These are phyloP conservation scores for Polypterus senegalus DNA, from an alignment of 2,113 vertebrate genomes.

Conservation along the genomic window DNA sequence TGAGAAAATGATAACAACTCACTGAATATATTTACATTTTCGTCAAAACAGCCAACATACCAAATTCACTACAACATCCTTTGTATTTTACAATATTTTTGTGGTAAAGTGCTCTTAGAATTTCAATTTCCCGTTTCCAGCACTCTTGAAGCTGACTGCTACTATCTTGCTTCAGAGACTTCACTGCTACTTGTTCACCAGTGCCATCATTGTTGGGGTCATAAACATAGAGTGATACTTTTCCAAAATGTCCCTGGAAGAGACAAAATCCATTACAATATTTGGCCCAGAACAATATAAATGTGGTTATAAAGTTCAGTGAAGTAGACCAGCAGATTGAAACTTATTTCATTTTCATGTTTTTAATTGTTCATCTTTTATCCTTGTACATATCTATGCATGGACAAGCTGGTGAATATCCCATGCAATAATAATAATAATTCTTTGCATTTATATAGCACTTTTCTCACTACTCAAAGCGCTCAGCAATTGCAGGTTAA, in stretches of 20 bases:
- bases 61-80: constrained; percentile 75
- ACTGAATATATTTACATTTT: background rate
- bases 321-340: too few relatives aligned
- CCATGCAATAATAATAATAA: too few relatives aligned
- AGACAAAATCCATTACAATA: background rate
- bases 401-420: too few relatives aligned
- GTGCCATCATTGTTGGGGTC: constrained; percentile 77
- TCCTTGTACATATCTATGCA: too few relatives aligned
- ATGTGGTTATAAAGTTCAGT: too few relatives aligned
- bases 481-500: too few relatives aligned
- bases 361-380: too few relatives aligned
- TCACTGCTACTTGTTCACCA: constrained; percentile 80
- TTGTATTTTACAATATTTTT: constrained; percentile 86
- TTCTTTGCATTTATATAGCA: too few relatives aligned
- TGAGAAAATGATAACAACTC: too few relatives aligned
- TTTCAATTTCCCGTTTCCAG: constrained; percentile 79
- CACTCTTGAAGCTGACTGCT: constrained; percentile 45
- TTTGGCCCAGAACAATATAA: too few relatives aligned
- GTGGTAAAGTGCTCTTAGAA: constrained; percentile 74
- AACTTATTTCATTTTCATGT: too few relatives aligned
- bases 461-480: too few relatives aligned
- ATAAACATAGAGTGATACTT: constrained; percentile 74
- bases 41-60: constrained; percentile 32
- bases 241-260: constrained; percentile 82
- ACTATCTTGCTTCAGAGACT: constrained; percentile 71